Base-by-base conservation (phyloP, 2,113 vertebrate species). In the Riparia riparia region DNA sequence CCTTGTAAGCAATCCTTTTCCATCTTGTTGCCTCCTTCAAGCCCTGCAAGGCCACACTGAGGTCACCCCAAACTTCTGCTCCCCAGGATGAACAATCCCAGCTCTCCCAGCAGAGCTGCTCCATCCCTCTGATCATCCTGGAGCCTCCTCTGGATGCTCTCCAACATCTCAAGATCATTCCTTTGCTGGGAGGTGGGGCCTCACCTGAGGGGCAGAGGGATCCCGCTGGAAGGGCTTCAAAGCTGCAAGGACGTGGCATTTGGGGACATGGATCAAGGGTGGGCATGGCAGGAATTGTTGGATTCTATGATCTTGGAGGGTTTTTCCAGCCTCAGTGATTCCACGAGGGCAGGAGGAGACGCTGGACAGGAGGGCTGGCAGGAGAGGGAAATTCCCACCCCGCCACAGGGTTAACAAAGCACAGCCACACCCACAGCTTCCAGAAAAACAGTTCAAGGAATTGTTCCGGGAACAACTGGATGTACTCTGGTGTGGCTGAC, bases 321-420 rank as follows among this genome's bases (percentile, higher is more conserved):
- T 5, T 87, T 41, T 79, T n/a, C 56, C 64, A 63, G 5, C 28
- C 28, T 53, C 34, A 10, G 2, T n/a, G 24, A 29, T 49, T 13
- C 42, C 51, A 2, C 3, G 31, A 32, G 26, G 8, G 29, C 18
- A 14, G 7, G 29, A 85, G 22, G n/a, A 57, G 37, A 34, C 0
- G 0, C 7, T 31, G 0, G 0, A 37, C 32, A 21, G 49, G 47
- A 66, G 31, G 14, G 5, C 0, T 61, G 60, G 42, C 31, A 92
- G 37, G 45, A 73, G 70, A 8, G 21, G 8, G 11, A 45, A 54
- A 60, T 8, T 82, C 44, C 44, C 49, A 8, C 4, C 21, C 7
- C 1, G 0, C 13, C 1, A 1, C 9, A 28, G 20, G 19, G 69
- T 11, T 42, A 47, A 17, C 1, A 1, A 24, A 47, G 26, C 50